phyloP scores from a whole-genome alignment of 2,113 vertebrate species.

The Dissostichus mawsoni region DNA sequence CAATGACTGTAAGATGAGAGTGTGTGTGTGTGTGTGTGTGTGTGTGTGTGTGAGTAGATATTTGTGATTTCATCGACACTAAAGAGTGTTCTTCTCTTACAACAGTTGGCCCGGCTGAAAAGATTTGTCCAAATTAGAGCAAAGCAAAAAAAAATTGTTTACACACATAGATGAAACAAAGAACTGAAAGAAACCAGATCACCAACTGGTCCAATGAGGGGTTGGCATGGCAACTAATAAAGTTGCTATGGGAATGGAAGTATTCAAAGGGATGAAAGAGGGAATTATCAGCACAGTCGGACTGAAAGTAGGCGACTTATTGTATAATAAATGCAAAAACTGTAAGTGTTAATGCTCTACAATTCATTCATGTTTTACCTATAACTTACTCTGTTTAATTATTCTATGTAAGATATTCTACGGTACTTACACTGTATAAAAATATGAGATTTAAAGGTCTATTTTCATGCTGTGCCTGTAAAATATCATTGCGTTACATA shows the following conservation, averaged over 20 bases:
- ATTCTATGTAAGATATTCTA: not conserved
- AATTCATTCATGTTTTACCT: not conserved
- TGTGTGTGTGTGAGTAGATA: not conserved
- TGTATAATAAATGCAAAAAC: not conserved
- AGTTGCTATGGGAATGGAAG: slow-evolving; percentile 70
- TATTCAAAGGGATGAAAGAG: slow-evolving; percentile 53
- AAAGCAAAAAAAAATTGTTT: slow-evolving; percentile 17
- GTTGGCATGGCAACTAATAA: slow-evolving; percentile 68
- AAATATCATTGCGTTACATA: slow-evolving; percentile 31
- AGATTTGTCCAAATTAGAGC: slow-evolving; percentile 42
- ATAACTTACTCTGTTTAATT: not conserved
- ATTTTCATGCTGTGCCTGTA: not conserved
- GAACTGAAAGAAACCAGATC: slow-evolving; percentile 31
- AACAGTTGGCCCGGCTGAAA: slow-evolving; percentile 42
- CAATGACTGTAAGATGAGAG: not conserved
- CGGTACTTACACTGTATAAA: not conserved
- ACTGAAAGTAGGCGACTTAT: slow-evolving; percentile 21
- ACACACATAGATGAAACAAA: slow-evolving; percentile 41
- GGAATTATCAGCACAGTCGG: slow-evolving; percentile 54
- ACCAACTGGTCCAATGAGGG: slow-evolving; percentile 55
- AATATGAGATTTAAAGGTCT: not conserved
- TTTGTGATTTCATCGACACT: slow-evolving; percentile 17
- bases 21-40: no score
- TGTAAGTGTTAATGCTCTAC: not conserved
- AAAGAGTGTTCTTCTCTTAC: slow-evolving; percentile 13